phyloP scores from a whole-genome alignment of 2,113 vertebrate genomes.

The Pomatorhinus ruficollis region DNA sequence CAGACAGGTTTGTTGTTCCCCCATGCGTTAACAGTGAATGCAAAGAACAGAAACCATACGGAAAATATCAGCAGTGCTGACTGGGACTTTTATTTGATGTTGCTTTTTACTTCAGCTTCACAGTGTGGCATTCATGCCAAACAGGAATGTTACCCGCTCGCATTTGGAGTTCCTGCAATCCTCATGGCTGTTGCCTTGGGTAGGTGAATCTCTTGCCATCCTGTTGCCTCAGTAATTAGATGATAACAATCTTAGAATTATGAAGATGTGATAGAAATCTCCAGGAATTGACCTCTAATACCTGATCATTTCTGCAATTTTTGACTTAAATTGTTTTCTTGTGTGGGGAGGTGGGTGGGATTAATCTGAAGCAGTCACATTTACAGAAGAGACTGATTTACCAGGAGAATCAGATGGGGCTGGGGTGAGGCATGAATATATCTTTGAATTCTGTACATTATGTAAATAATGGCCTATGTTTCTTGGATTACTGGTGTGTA shows the following conservation, averaged over 20 bases:
- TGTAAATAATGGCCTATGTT: not conserved
- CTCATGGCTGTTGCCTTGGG: constrained; percentile 89
- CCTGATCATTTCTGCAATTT: not conserved
- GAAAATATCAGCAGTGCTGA: not conserved
- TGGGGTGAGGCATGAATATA: not conserved
- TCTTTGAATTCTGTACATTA: not conserved
- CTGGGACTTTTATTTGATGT: not conserved
- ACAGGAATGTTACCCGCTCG: constrained; percentile 89
- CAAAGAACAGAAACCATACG: not conserved
- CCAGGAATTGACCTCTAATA: not conserved
- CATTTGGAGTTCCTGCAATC: constrained; percentile 91
- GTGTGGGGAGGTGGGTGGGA: not conserved
- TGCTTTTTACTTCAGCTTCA: constrained; percentile 75
- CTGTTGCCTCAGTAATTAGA: not conserved
- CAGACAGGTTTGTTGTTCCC: not conserved
- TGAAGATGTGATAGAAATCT: not conserved
- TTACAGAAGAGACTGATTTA: not conserved
- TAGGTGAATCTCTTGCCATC: constrained; percentile 70
- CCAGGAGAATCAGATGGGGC: not conserved
- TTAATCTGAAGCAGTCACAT: not conserved
- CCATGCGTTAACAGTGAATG: not conserved
- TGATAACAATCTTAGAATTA: not conserved
- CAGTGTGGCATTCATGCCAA: constrained; percentile 83
- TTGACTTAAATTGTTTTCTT: not conserved
- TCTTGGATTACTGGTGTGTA: not conserved